Percentiles rank a stretch among this genome's conserved stretches.
These are phyloP conservation scores for Microctonus hyperodae DNA, from an alignment of 2,888 invertebrate genomes.

Conservation along the genomic window DNA sequence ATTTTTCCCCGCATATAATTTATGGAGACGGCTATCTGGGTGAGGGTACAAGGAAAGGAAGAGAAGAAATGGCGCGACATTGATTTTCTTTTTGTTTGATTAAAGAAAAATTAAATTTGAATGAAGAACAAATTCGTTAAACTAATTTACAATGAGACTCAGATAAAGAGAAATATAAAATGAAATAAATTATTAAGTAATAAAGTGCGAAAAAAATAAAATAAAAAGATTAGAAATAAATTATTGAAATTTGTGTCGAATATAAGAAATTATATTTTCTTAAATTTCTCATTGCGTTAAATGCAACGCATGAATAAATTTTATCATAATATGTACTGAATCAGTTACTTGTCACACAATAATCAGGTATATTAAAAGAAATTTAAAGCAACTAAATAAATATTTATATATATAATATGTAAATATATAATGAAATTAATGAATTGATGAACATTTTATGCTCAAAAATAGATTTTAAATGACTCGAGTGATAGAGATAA, in stretches of 20 bases:
- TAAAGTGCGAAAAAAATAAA: constrained; percentile 20
- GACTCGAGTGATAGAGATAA: constrained; percentile 38
- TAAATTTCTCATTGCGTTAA: neutral
- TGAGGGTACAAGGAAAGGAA: neutral
- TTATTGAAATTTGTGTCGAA: neutral
- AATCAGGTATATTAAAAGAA: neutral
- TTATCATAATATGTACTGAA: too few species aligned
- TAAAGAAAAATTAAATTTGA: neutral
- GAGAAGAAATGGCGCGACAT: neutral
- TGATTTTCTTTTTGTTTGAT: neutral
- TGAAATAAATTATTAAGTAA: constrained; percentile 22
- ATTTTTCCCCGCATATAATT: constrained; percentile 13
- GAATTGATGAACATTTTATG: neutral
- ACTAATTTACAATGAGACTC: constrained; percentile 1
- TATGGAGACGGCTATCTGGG: neutral
- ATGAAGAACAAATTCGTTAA: neutral
- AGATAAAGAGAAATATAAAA: neutral
- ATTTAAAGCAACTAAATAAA: constrained; percentile 7
- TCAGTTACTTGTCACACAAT: too few species aligned
- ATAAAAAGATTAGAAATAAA: neutral
- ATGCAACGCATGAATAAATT: too few species aligned
- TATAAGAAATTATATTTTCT: constrained; percentile 1
- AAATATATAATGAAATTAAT: neutral
- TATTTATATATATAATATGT: neutral
- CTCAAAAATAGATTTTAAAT: constrained; percentile 24